A percentile compares a stretch with the other conserved stretches of the same genome.
phyloP scores from a whole-genome alignment of 2,113 vertebrate genomes.

The Oxyura jamaicensis region DNA sequence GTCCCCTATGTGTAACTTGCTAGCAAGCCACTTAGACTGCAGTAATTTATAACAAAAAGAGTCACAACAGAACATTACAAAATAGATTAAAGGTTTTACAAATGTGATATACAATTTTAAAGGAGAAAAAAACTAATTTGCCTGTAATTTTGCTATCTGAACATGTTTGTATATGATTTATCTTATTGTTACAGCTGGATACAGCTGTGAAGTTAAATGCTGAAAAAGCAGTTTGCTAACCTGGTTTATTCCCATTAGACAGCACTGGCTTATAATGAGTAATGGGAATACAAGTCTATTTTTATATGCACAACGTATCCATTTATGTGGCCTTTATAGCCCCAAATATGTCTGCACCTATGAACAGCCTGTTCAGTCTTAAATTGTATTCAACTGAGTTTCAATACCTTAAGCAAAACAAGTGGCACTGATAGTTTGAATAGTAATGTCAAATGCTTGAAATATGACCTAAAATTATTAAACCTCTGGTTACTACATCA shows the following conservation, averaged over 20 bases:
- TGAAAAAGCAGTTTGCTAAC: constrained; percentile 60
- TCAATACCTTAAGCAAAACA: background rate
- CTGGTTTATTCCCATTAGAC: constrained; percentile 43
- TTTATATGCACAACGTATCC: constrained; percentile 46
- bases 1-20: background rate
- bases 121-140: constrained; percentile 19
- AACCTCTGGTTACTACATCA: background rate
- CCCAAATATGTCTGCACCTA: background rate
- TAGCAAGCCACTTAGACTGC: background rate
- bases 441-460: background rate
- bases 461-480: background rate
- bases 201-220: constrained; percentile 50
- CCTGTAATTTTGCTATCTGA: constrained; percentile 28
- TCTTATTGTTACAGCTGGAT: constrained; percentile 46
- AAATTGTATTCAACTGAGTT: background rate
- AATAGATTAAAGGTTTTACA: background rate
- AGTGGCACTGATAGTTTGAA: background rate
- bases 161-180: constrained; percentile 41
- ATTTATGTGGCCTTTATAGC: constrained; percentile 17
- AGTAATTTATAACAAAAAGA: background rate
- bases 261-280: constrained; percentile 44
- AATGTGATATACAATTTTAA: background rate
- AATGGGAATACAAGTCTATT: constrained; percentile 54
- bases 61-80: background rate
- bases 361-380: background rate